These are phyloP conservation scores for Australoheros scitulus DNA, from an alignment of 2,113 vertebrate genomes.

Conservation along the genomic window DNA sequence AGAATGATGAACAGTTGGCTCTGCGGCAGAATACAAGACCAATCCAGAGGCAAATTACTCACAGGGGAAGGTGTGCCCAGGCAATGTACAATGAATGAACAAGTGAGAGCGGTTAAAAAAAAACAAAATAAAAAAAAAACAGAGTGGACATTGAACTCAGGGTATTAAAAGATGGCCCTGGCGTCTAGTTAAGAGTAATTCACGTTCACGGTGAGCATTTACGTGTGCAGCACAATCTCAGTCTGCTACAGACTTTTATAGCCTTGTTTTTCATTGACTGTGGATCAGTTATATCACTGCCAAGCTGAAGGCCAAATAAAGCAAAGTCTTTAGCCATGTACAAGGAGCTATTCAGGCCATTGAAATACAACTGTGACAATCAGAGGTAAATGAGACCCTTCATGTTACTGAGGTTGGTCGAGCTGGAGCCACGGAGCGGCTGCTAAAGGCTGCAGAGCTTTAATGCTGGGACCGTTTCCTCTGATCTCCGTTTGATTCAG, in stretches of 20 bases:
- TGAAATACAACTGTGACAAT: conserved; percentile 68
- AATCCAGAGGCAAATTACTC: conserved; percentile 68
- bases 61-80: conserved; percentile 64
- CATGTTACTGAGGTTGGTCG: conserved; percentile 32
- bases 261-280: conserved; percentile 59
- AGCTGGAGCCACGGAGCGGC: conserved; percentile 31
- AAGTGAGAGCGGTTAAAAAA: conserved; percentile 47
- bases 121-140: neutral
- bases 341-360: conserved; percentile 70
- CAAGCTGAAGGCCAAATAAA: conserved; percentile 62
- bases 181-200: conserved; percentile 47
- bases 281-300: conserved; percentile 53
- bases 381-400: conserved; percentile 48
- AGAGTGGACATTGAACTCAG: conserved; percentile 53
- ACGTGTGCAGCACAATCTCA: conserved; percentile 43
- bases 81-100: conserved; percentile 66
- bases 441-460: conserved; percentile 21
- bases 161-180: conserved; percentile 54
- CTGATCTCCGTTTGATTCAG: conserved; percentile 39
- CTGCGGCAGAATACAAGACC: conserved; percentile 60
- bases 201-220: conserved; percentile 42
- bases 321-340: conserved; percentile 49
- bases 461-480: conserved; percentile 29
- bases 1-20: conserved; percentile 73
- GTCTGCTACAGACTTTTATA: conserved; percentile 57